Evolutionary conservation across 2,797 vertebrate genomes (phyloP).

Genomic region (Pangasius djambal): DNA sequence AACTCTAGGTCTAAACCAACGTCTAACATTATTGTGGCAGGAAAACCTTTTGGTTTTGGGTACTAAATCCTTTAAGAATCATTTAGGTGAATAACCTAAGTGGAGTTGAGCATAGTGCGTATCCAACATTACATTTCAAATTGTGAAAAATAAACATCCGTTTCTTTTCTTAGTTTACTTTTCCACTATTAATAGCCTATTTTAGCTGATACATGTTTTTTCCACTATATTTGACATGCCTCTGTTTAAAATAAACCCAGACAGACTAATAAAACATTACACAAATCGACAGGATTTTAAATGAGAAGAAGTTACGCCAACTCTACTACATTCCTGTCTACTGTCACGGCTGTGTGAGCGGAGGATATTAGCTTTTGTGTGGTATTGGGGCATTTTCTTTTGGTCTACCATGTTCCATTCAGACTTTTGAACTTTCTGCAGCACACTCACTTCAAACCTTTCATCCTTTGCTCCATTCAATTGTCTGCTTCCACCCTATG

Average conservation of each 20-base stretch:
- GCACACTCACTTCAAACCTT: neutral
- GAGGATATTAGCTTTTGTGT: neutral
- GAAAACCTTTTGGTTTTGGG: neutral
- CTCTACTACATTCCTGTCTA: constrained; percentile 1
- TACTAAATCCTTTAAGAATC: neutral
- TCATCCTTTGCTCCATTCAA: constrained; percentile 12
- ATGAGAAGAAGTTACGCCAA: neutral
- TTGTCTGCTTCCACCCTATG: neutral
- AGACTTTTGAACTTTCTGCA: neutral
- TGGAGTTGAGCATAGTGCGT: too few species aligned
- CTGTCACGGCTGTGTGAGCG: constrained; percentile 9
- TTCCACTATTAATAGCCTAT: neutral
- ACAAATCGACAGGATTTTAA: neutral
- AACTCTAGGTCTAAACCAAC: neutral
- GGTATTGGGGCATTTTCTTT: neutral
- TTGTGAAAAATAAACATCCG: neutral
- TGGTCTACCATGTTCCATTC: neutral
- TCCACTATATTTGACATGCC: neutral
- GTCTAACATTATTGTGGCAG: neutral
- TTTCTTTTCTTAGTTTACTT: neutral
- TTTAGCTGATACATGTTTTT: neutral
- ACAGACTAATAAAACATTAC: constrained; percentile 6
- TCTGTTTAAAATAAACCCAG: constrained; percentile 15
- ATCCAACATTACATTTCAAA: too few species aligned
- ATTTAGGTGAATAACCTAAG: neutral